Conservation (phyloP, 2,797 vertebrate species). For the Tiaroga cobitis region DNA sequence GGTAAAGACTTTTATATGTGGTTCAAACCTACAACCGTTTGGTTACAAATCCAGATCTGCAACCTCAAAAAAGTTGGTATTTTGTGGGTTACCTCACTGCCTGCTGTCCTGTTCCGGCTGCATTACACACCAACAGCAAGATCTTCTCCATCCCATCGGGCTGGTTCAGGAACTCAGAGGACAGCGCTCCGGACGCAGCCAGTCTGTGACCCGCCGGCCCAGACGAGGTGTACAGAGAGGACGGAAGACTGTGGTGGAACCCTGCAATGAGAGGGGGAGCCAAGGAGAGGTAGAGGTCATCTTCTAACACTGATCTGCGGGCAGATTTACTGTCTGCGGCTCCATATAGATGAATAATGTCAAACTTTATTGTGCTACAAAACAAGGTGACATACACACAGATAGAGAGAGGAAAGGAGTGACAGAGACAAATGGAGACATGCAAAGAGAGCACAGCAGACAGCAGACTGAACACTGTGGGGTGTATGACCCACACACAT, state of each 20-base stretch:
- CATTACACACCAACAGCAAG: conserved; percentile 89
- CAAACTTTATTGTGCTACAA: conserved; percentile 39
- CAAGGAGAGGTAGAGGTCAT: conserved; percentile 10
- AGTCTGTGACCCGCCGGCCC: conserved; percentile 76
- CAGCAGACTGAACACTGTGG: conserved; percentile 37
- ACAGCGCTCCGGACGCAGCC: conserved; percentile 74
- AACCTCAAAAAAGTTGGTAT: neutral
- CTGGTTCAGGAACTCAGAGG: conserved; percentile 83
- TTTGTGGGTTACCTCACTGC: conserved; percentile 79
- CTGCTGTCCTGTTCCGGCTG: conserved; percentile 80
- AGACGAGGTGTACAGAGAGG: conserved; percentile 75
- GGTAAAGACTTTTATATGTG: conserved; percentile 5
- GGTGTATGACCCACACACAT: conserved; percentile 11
- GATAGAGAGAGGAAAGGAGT: conserved; percentile 37
- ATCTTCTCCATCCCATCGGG: conserved; percentile 73
- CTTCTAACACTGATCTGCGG: neutral
- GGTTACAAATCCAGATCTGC: neutral
- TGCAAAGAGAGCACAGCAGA: conserved; percentile 40
- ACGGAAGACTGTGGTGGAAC: conserved; percentile 85
- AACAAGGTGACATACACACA: conserved; percentile 14
- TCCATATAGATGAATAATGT: conserved; percentile 9
- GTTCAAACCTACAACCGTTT: neutral
- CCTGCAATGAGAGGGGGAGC: conserved; percentile 69
- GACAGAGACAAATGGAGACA: conserved; percentile 48
- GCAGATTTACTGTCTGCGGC: neutral